Conservation (phyloP, 2,113 vertebrate species). For the Paraplagusia blochii region DNA sequence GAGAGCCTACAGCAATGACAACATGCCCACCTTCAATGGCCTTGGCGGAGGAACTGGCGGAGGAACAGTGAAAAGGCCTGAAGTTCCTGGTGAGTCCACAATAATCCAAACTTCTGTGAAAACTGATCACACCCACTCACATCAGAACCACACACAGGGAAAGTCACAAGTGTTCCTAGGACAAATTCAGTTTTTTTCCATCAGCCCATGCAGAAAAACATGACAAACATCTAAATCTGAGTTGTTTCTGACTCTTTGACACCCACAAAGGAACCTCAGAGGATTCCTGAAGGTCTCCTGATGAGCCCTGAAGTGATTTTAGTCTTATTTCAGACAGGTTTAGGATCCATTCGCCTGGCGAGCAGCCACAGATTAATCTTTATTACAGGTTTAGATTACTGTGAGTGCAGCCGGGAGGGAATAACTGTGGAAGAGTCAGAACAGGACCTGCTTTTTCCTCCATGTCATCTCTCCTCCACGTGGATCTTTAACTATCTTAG, state of each 20-base stretch:
- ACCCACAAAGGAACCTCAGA: slow-evolving; percentile 62
- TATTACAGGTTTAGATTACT: slow-evolving; percentile 82
- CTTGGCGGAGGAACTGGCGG: slow-evolving; percentile 80
- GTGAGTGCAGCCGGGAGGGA: slow-evolving; percentile 71
- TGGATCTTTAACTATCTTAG: slow-evolving; percentile 82
- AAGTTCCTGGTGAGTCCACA: slow-evolving; percentile 92
- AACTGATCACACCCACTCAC: slow-evolving; percentile 3
- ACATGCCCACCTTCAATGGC: slow-evolving; percentile 93
- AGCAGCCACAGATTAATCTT: slow-evolving; percentile 83
- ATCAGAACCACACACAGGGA: slow-evolving; percentile 16
- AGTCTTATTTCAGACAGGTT: slow-evolving; percentile 81
- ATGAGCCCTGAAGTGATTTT: slow-evolving; percentile 80
- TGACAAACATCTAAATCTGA: slow-evolving; percentile 38
- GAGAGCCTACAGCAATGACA: slow-evolving; percentile 94
- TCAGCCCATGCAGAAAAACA: slow-evolving; percentile 20
- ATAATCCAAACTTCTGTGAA: slow-evolving; percentile 24
- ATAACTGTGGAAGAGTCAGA: slow-evolving; percentile 74
- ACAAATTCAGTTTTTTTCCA: slow-evolving; percentile 54
- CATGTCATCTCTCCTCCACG: slow-evolving; percentile 76
- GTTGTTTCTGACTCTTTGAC: slow-evolving; percentile 37
- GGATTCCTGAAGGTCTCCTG: slow-evolving; percentile 61
- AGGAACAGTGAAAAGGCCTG: slow-evolving; percentile 87
- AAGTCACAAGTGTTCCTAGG: slow-evolving; percentile 24
- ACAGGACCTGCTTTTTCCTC: slow-evolving; percentile 70
- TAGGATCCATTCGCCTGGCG: slow-evolving; percentile 76